Conservation (phyloP, 2,797 vertebrate species). For the Scarus forsteni region DNA sequence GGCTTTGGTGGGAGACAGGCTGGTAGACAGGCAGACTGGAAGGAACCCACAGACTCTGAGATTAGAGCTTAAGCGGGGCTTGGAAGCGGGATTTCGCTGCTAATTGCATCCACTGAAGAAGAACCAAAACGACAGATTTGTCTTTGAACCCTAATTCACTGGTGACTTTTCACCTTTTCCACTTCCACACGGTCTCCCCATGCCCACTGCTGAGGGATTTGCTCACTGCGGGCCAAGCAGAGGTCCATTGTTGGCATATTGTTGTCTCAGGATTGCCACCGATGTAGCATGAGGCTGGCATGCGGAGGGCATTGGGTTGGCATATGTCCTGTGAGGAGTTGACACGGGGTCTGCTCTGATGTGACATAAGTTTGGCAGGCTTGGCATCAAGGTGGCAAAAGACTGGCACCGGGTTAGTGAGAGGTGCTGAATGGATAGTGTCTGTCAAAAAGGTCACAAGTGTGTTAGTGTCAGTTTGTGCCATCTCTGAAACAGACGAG, state of each 20-base stretch:
- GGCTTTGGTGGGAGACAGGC: constrained; percentile 71
- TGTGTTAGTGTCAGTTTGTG: neutral
- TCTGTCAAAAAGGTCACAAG: constrained; percentile 53
- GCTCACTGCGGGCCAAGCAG: constrained; percentile 39
- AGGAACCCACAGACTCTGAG: constrained; percentile 67
- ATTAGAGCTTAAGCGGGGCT: constrained; percentile 71
- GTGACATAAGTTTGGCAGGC: constrained; percentile 80
- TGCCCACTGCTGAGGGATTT: constrained; percentile 40
- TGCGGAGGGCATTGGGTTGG: constrained; percentile 75
- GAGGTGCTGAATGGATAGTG: constrained; percentile 53
- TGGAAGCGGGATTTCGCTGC: constrained; percentile 62
- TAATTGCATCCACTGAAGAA: constrained; percentile 79
- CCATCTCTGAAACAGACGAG: constrained; percentile 5
- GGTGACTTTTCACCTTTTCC: constrained; percentile 69
- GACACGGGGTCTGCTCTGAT: constrained; percentile 71
- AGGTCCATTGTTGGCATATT: constrained; percentile 69
- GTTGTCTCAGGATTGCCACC: constrained; percentile 67
- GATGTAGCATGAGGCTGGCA: constrained; percentile 75
- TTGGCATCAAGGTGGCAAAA: constrained; percentile 72
- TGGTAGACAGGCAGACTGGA: constrained; percentile 63
- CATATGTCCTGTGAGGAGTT: constrained; percentile 71
- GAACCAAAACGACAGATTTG: constrained; percentile 69
- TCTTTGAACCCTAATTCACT: constrained; percentile 67
- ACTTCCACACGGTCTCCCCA: constrained; percentile 45
- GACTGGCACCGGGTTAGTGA: constrained; percentile 72